phyloP scores from a whole-genome alignment of 2,113 vertebrate genomes.

The Turnix velox region DNA sequence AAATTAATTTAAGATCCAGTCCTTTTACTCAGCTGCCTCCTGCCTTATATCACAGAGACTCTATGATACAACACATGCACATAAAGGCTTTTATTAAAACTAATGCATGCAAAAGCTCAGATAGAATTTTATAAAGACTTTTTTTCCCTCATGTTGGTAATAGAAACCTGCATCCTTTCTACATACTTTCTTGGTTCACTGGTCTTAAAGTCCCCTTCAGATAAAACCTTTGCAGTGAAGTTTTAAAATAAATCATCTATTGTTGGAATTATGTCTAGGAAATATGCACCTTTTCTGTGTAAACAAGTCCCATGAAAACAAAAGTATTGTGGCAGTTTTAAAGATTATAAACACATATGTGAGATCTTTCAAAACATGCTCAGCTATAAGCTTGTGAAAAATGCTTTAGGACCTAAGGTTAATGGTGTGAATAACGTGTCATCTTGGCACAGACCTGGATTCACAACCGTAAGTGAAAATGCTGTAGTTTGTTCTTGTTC shows the following conservation, averaged over 20 bases:
- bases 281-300: conserved; percentile 4
- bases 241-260: not conserved
- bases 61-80: not conserved
- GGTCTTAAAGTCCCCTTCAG: not conserved
- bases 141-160: not conserved
- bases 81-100: not conserved
- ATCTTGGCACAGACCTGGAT: not conserved
- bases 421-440: not conserved
- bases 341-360: not conserved
- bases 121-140: not conserved
- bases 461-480: not conserved
- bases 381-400: not conserved
- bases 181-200: not conserved
- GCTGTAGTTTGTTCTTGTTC: not conserved
- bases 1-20: not conserved
- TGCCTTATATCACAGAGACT: fast-evolving
- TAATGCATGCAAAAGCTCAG: not conserved
- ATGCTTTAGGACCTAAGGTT: not conserved
- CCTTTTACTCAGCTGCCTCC: not conserved
- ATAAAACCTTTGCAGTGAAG: not conserved
- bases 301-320: conserved; percentile 11
- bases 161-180: not conserved
- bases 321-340: not conserved
- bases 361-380: not conserved
- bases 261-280: conserved; percentile 20